Evolutionary conservation across 37 sponge, comb jelly and placozoan genomes (phyloP), one percentile per base, ranked within the genome.

Genomic region (Chondrilla cf. caribensis): DNA sequence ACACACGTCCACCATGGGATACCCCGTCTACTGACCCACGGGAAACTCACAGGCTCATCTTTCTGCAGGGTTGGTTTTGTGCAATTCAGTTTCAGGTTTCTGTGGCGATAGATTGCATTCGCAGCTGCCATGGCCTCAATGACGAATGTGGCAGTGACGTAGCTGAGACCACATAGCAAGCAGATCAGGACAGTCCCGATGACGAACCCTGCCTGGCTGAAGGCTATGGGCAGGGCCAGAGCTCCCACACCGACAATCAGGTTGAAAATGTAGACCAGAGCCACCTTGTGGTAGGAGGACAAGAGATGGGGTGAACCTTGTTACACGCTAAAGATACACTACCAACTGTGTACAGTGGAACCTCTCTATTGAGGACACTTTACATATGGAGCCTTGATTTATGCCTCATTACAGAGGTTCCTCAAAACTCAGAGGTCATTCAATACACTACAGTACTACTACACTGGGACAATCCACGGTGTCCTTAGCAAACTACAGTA

Each of bases 191-290:
- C 19, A n/a, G 91, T 84, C 25, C 93, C 97, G 29, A 93, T 68
- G 9, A 91, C 68, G 60, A 93, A 83, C 19, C 99, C 99, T 0
- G 95, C 97, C 18, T 88, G 54, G 36, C 80, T 88, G 86, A 99
- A 96, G 28, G 97, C 97, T 54, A 85, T 73, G 38, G 99, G 99
- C 37, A 99, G 82, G 42, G 97, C 70, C 51, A 99, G 82, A 0
- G 88, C 95, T 17, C 99, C 99, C 39, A 91, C 90, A 18, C 99
- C 99, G 11, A 99, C 88, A 26, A 99, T 89, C 84, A 99, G 83
- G 83, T 99, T 99, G 90, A 99, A 94, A 64, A 96, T 84, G 78
- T 94, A 99, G 57, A 92, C 78, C 54, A 99, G 96, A 5, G 87
- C 99, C 80, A 99, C 85, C 97, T 96, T 81, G 54, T 47, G 51